Base-by-base conservation (phyloP, 2,113 vertebrate species). In the Salvelinus fontinalis region DNA sequence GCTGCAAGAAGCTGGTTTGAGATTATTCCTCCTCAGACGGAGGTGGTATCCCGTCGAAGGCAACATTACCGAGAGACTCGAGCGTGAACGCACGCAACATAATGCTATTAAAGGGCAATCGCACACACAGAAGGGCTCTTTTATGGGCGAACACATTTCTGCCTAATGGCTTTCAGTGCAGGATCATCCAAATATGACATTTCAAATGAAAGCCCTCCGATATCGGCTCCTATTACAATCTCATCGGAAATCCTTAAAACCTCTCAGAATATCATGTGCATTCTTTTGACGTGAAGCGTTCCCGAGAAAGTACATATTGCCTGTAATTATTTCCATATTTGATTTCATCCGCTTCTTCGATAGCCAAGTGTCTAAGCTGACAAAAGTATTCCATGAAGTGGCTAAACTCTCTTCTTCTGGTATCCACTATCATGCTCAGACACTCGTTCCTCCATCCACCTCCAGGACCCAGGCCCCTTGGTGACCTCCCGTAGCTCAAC, bases 41-140 rank as follows among this genome's bases (percentile, higher is more conserved):
- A 71, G 70, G 59, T 49, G 6, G 74, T 82, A 83, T 24, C 82
- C 82, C 8, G 8, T 70, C 71, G 82, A 66, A 12, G 75, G 81
- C 81, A 26, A 75, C 85, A 88, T 90, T 87, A 87, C 71, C 73
- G 78, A 78, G 44, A 80, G 81, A 65, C 84, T 81, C 79, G 82
- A 83, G 83, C 81, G 70, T 83, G 75, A 2, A 85, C 66, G 0
- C 51, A 84, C 80, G 85, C 83, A 9, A 87, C 76, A 85, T 79
- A 68, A 74, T 74, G 75, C 85, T 85, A 90, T 90, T 89, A 90
- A 89, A 87, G 57, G 79, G 83, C 86, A 89, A 88, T 89, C 84
- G 78, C 83, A 44, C 8, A 79, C 82, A 83, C 77, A 81, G 85
- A 88, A 83, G 89, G 82, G 77, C 79, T 79, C 64, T 79, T 88